phyloP scores from a whole-genome alignment of 2,888 invertebrate genomes.

The Metellina segmentata region DNA sequence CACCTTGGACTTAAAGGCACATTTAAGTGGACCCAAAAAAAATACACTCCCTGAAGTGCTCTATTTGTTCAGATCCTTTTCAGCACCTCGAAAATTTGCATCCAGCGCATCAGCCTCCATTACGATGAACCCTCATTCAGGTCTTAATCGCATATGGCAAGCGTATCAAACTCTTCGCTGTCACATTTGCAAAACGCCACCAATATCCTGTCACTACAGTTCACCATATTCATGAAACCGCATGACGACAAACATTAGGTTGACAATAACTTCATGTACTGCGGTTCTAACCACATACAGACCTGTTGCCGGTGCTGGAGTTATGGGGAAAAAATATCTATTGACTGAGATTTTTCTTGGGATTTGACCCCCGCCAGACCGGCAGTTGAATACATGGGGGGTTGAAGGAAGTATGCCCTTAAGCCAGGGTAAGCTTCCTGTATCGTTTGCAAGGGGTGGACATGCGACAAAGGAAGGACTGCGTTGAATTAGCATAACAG shows the following conservation, averaged over 20 bases:
- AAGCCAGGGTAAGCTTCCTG: slow-evolving; percentile 65
- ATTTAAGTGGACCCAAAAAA: slow-evolving; percentile 26
- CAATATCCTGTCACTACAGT: slow-evolving; percentile 58
- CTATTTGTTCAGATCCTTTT: not conserved
- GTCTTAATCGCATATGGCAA: slow-evolving; percentile 43
- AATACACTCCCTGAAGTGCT: not conserved
- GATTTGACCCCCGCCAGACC: slow-evolving; percentile 15
- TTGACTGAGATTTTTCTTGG: slow-evolving; percentile 48
- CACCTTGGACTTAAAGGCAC: not conserved
- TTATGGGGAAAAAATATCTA: slow-evolving; percentile 3
- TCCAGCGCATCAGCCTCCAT: not conserved
- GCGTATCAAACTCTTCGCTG: slow-evolving; percentile 16
- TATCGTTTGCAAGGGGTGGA: slow-evolving; percentile 72
- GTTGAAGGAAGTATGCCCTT: slow-evolving; percentile 33
- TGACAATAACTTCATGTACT: slow-evolving; percentile 62
- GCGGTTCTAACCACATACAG: slow-evolving; percentile 51
- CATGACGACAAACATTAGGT: slow-evolving; percentile 66
- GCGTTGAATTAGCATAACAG: slow-evolving; percentile 70
- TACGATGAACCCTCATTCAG: slow-evolving; percentile 25
- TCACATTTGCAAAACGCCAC: slow-evolving; percentile 16
- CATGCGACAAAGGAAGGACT: slow-evolving; percentile 17
- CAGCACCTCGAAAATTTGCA: not conserved
- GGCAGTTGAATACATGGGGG: slow-evolving; percentile 1
- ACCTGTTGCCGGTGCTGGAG: slow-evolving; percentile 28
- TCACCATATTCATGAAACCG: slow-evolving; percentile 35